Base-by-base conservation (phyloP, 64 coral and sea anemone species). In the Actinia equina region DNA sequence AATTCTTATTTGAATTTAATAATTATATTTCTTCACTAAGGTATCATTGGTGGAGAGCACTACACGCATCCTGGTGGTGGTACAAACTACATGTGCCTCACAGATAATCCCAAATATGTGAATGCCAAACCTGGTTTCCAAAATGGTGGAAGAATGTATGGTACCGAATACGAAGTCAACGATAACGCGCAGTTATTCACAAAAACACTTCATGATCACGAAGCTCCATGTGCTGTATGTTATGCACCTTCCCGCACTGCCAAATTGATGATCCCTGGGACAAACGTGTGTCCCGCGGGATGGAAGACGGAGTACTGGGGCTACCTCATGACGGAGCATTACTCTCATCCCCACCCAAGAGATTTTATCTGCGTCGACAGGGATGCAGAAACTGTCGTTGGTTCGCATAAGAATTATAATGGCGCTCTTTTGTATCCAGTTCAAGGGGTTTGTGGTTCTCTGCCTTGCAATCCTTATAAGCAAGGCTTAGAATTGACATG, bases 181-280 rank as follows among this genome's bases (percentile, higher is more conserved):
- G 22, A n/a, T 9, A 86, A 81, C 14, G 62, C 8, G 9, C 30
- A 19, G 25, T 57, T 77, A 53, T 53, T 82, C 19, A 82, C 4
- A 23, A 77, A 43, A 5, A 2, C 19, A 62, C 43, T 91, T n/a
- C 7, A 87, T 27, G 7, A 91, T 6, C 90, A 87, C 19, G 77
- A 92, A 5, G 90, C 90, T 52, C 90, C 90, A 2, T 87, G 85
- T 44, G 77, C 85, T 58, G 76, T 71, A 18, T 92, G 90, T 41
- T 83, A 92, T 30, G 85, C 64, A 23, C 82, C 27, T 16, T 82
- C 85, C 77, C 90, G 90, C 37, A 86, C 77, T 19, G 79, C 85
- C 7, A 86, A 92, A 20, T 10, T 92, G 18, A 82, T 92, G 90
- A 92, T 92, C 44, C 90, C 85, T 41, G 90, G 43, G 52, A 92